These are phyloP conservation scores for Drosophila sechellia DNA, from an alignment of 1,140 invertebrate species.

Conservation along the genomic window DNA sequence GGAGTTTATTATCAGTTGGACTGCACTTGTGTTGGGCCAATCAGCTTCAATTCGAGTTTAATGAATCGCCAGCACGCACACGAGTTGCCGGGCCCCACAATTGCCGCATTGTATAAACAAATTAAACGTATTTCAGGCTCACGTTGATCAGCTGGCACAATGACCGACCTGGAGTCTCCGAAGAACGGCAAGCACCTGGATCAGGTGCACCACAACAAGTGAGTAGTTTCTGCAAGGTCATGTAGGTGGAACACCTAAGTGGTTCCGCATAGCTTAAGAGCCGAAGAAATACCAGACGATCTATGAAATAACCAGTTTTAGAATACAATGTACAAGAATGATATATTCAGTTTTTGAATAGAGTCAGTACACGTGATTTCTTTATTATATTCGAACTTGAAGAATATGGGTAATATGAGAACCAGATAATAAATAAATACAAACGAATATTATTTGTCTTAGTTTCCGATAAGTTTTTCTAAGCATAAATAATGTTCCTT, in stretches of 20 bases:
- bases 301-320: too few relatives aligned
- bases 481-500: neutral
- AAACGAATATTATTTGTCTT: neutral
- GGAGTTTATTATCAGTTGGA: neutral
- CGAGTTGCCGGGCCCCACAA: slow-evolving; percentile 7
- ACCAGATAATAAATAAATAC: too few relatives aligned
- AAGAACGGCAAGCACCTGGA: slow-evolving; percentile 75
- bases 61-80: slow-evolving; percentile 67
- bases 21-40: slow-evolving; percentile 18
- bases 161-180: slow-evolving; percentile 63
- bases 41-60: slow-evolving; percentile 61
- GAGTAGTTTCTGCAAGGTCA: slow-evolving; percentile 28
- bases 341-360: too few relatives aligned
- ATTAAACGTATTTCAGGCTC: slow-evolving; percentile 40
- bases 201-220: slow-evolving; percentile 69
- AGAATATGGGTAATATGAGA: too few relatives aligned
- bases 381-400: too few relatives aligned
- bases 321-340: too few relatives aligned
- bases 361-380: too few relatives aligned
- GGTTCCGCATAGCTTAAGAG: slow-evolving; percentile 25
- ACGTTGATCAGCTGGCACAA: slow-evolving; percentile 35
- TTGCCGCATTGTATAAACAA: slow-evolving; percentile 41
- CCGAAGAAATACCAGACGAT: slow-evolving; percentile 7
- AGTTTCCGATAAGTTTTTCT: neutral
- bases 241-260: slow-evolving; percentile 13